A percentile compares a stretch with the other conserved stretches of the same genome.
Conservation (phyloP, 2,113 vertebrate genomes). For the Channa maculata region DNA sequence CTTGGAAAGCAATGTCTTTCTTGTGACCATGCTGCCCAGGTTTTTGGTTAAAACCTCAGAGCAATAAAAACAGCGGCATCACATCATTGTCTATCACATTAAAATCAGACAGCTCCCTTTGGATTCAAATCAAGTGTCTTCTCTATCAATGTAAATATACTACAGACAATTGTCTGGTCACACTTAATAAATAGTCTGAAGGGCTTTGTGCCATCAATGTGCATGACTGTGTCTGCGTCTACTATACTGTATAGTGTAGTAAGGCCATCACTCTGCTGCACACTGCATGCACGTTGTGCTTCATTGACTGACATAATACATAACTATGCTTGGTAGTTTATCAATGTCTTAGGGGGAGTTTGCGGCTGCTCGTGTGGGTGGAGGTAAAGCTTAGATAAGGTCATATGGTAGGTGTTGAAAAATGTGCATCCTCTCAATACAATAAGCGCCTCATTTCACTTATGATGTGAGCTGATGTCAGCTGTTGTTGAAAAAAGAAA, state of each 20-base stretch:
- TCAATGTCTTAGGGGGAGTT: constrained; percentile 29
- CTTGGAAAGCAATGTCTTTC: not conserved
- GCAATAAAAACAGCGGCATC: not conserved
- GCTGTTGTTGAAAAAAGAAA: no score
- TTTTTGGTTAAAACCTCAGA: not conserved
- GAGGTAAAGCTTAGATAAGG: constrained; percentile 24
- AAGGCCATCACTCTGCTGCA: not conserved
- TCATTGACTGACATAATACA: constrained; percentile 33
- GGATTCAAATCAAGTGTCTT: constrained; percentile 1
- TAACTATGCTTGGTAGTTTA: constrained; percentile 24
- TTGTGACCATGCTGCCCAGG: not conserved
- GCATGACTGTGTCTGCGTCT: not conserved
- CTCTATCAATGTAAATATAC: constrained; percentile 1
- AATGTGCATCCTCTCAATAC: not conserved
- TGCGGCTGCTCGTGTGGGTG: not conserved
- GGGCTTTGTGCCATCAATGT: not conserved
- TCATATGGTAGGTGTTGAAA: not conserved
- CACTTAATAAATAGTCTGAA: not conserved
- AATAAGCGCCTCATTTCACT: no score
- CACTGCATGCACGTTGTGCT: constrained; percentile 19
- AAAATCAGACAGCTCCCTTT: constrained; percentile 9
- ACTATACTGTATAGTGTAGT: not conserved
- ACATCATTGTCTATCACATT: not conserved
- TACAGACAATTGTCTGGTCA: not conserved
- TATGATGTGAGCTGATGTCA: not conserved